A percentile compares a stretch with the other conserved stretches of the same genome.
phyloP scores from a whole-genome alignment of 2,888 invertebrate genomes.

The Parthenolecanium corni region DNA sequence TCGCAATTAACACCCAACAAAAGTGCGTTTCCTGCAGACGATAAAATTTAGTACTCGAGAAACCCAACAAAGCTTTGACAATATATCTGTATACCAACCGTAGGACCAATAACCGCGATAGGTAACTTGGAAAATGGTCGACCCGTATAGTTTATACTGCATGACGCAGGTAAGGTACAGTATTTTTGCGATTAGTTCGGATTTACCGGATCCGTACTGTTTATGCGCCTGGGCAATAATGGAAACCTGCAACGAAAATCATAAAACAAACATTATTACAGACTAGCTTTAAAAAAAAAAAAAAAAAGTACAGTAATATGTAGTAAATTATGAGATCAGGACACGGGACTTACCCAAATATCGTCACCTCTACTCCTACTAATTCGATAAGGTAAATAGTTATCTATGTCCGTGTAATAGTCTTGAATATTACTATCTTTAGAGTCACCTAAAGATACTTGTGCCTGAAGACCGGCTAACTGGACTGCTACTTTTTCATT shows the following conservation, averaged over 20 bases:
- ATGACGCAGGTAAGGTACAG: constrained; percentile 88
- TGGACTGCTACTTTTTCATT: constrained; percentile 90
- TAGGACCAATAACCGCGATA: constrained; percentile 92
- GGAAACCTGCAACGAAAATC: constrained; percentile 48
- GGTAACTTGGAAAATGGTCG: constrained; percentile 74
- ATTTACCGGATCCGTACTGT: constrained; percentile 83
- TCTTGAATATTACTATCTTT: constrained; percentile 58
- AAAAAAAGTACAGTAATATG: not conserved
- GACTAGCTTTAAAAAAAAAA: not conserved
- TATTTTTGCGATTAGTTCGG: constrained; percentile 83
- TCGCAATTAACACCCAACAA: constrained; percentile 81
- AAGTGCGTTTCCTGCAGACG: constrained; percentile 40
- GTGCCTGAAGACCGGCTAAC: constrained; percentile 84
- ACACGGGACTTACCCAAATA: constrained; percentile 55
- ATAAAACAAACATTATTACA: not conserved
- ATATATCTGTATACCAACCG: constrained; percentile 47
- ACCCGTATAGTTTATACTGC: constrained; percentile 88
- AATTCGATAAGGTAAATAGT: constrained; percentile 74
- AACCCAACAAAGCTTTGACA: not conserved
- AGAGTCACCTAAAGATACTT: constrained; percentile 83
- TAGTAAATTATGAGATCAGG: not conserved
- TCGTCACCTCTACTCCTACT: constrained; percentile 65
- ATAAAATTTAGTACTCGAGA: not conserved
- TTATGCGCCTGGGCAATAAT: constrained; percentile 78
- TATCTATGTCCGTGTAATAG: constrained; percentile 81